Evolutionary conservation across 2,797 vertebrate genomes (phyloP).

Genomic region (Tangara arthus): DNA sequence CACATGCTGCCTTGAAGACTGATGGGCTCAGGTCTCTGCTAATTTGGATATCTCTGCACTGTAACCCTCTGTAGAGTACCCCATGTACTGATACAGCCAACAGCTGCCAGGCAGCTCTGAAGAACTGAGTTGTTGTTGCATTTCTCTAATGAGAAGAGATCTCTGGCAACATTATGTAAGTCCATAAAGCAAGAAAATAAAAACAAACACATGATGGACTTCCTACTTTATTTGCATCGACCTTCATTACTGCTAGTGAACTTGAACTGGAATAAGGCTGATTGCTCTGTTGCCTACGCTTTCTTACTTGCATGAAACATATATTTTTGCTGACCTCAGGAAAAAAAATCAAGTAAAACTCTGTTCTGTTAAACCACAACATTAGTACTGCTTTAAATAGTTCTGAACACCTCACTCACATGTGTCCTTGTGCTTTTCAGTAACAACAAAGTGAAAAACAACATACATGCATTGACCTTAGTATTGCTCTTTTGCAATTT

Average conservation of each 20-base stretch:
- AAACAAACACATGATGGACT: background rate
- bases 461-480: background rate
- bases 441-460: background rate
- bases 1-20: fast-evolving
- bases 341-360: background rate
- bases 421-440: background rate
- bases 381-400: background rate
- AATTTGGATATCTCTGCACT: background rate
- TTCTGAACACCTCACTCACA: background rate
- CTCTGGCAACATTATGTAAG: background rate
- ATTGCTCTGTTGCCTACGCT: background rate
- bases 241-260: background rate
- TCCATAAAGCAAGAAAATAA: background rate
- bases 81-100: background rate
- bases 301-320: background rate
- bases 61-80: background rate
- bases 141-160: background rate
- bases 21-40: background rate
- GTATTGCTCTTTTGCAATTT: background rate
- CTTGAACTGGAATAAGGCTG: background rate
- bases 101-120: background rate
- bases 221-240: background rate
- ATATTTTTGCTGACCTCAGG: background rate
- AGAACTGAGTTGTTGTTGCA: background rate
- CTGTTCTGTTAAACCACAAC: background rate